Evolutionary conservation across 2,888 invertebrate genomes (phyloP).

Genomic region (Caenorhabditis parvicauda): DNA sequence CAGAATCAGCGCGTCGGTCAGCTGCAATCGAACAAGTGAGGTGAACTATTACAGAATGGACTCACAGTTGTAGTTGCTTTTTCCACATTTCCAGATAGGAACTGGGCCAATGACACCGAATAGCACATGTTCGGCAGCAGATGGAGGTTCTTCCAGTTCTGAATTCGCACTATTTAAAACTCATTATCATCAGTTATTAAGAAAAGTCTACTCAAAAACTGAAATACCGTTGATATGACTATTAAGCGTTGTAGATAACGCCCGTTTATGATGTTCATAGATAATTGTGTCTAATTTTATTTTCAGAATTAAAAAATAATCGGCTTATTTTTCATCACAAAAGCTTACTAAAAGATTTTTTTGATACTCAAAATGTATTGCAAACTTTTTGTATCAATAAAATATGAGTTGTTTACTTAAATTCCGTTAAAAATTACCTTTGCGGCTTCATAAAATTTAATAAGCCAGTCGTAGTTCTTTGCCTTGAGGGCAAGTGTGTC

Average conservation of each 20-base stretch:
- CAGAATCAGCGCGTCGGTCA: slow-evolving; percentile 69
- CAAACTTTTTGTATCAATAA: no score
- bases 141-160: slow-evolving; percentile 71
- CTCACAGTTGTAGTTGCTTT: no score
- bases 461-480: slow-evolving; percentile 76
- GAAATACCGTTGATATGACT: no score
- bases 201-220: background rate
- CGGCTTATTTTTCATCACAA: no score
- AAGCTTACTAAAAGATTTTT: no score
- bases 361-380: no score
- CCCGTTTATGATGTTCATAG: background rate
- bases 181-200: no score
- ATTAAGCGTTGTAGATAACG: background rate
- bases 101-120: slow-evolving; percentile 76
- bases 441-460: slow-evolving; percentile 66
- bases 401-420: background rate
- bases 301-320: background rate
- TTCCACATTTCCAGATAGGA: slow-evolving; percentile 39
- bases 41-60: no score
- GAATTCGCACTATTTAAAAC: no score
- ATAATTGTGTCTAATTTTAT: background rate
- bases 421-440: slow-evolving; percentile 55
- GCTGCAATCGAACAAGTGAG: no score
- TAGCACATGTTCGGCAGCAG: slow-evolving; percentile 85
- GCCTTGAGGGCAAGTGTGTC: slow-evolving; percentile 79